phyloP scores from a whole-genome alignment of 2,113 vertebrate genomes.

The Pachyramphus minor region DNA sequence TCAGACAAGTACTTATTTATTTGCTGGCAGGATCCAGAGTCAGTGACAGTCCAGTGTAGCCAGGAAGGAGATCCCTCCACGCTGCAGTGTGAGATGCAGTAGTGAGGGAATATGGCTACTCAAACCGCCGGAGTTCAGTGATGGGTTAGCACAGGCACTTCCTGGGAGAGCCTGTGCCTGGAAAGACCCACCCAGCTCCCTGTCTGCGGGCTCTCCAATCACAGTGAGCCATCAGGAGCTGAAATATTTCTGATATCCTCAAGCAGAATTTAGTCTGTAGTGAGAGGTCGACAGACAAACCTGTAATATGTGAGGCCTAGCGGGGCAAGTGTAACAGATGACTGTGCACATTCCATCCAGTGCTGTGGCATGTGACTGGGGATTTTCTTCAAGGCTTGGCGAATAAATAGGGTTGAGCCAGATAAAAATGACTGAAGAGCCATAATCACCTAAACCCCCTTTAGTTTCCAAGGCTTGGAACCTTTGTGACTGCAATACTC shows the following conservation, averaged over 20 bases:
- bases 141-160: neutral
- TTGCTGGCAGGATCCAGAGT: neutral
- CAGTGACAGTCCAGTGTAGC: neutral
- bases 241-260: neutral
- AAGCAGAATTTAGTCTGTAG: neutral
- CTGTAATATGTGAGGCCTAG: neutral
- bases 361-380: neutral
- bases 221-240: neutral
- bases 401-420: neutral
- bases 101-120: neutral
- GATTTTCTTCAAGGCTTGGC: neutral
- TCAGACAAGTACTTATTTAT: neutral
- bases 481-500: neutral
- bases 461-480: neutral
- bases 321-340: neutral
- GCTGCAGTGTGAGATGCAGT: neutral
- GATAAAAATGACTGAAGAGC: neutral
- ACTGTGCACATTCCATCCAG: neutral
- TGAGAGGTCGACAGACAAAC: neutral
- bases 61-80: neutral
- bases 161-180: neutral
- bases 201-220: neutral
- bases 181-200: neutral
- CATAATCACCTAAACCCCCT: neutral
- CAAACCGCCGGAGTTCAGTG: neutral